Evolutionary conservation across 2,888 invertebrate genomes (phyloP), one percentile per base, ranked within the genome.

Genomic region (Ctena decussata): DNA sequence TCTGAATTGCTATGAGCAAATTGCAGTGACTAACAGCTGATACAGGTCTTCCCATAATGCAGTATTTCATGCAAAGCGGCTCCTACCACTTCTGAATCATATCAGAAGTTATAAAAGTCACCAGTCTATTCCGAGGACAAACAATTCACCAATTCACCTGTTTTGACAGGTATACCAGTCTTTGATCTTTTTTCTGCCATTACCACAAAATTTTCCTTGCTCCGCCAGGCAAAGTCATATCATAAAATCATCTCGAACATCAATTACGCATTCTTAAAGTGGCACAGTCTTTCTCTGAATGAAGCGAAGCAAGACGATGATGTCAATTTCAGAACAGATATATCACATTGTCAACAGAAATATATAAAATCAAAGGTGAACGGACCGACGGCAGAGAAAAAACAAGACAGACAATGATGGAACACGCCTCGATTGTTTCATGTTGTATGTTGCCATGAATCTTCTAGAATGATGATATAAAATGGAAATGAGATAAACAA

Each of bases 141-240:
- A 65, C 65, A 65, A 65, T 65, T n/a, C 65, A 30, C 65, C 35
- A 18, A 35, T 65, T 65, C 65, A 65, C 65, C 65, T 11, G 35
- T 35, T 65, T 35, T 65, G 65, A 65, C 65, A 65, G 35, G 65
- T 65, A 65, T 35, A 35, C 35, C 65, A 65, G 65, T 65, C 65
- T 65, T 65, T 65, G 65, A 65, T 65, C 65, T 65, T 65, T 60
- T 65, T 65, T 65, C 65, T 65, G 65, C 65, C 65, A 65, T 65
- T 65, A 65, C 65, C 65, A 65, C 65, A 65, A 65, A 65, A 35
- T 65, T 65, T 65, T 57, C 35, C 35, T 35, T 65, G 65, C n/a
- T 65, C 65, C 65, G 65, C 65, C 32, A 65, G 65, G 65, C 65
- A 65, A 65, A 65, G 27, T 65, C 65, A 11, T 65, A 65, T 65